A percentile compares a stretch with the other conserved stretches of the same genome.
Evolutionary conservation across 1,140 invertebrate genomes (phyloP).

Genomic region (Hydropsyche tenuis): DNA sequence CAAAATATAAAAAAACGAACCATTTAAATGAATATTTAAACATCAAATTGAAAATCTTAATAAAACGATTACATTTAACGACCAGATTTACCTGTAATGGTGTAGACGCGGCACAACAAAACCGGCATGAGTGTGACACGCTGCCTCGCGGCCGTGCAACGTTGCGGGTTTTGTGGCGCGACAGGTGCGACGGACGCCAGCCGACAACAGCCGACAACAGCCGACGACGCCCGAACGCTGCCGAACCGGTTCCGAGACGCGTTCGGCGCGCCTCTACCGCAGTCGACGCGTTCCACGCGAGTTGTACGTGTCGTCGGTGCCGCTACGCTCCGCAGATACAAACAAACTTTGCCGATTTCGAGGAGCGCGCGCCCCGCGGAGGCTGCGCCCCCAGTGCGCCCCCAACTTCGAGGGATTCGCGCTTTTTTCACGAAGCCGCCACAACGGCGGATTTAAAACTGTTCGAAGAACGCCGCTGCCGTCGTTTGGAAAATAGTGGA

Average conservation of each 20-base stretch:
- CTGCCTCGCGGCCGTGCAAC: slow-evolving; percentile 26
- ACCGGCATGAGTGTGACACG: background rate
- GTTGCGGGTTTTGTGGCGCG: slow-evolving; percentile 35
- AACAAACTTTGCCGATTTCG: slow-evolving; percentile 10
- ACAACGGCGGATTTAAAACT: no score
- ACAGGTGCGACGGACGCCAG: slow-evolving; percentile 26
- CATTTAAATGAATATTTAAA: no score
- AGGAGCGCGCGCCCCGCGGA: background rate
- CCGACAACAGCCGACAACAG: slow-evolving; percentile 19
- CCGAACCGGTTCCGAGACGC: background rate
- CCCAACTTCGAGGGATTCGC: background rate
- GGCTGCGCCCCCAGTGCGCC: background rate
- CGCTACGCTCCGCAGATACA: background rate
- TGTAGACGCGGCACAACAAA: background rate
- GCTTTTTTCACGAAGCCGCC: background rate
- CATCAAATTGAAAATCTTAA: no score
- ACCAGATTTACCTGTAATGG: no score
- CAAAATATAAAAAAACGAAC: no score
- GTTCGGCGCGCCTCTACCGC: slow-evolving; percentile 30
- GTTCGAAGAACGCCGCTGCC: background rate
- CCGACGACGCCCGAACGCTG: slow-evolving; percentile 26
- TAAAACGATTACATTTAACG: no score
- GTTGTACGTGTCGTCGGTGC: slow-evolving; percentile 1
- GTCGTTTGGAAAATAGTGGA: background rate
- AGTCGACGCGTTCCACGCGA: slow-evolving; percentile 34